Conservation (phyloP, 2,113 vertebrate species). For the Esox niger region DNA sequence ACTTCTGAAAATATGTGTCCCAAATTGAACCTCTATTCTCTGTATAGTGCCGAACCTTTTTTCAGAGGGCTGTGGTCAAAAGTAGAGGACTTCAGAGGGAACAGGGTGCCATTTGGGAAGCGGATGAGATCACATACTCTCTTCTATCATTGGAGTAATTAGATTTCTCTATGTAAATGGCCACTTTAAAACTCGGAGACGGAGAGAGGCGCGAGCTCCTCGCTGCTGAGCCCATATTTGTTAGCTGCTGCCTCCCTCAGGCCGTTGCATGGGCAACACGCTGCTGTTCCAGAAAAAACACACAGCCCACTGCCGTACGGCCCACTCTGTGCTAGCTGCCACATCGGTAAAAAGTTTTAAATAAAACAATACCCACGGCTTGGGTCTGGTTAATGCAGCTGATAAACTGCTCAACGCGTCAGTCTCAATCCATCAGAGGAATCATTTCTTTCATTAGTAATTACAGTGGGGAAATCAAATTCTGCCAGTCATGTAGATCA, state of each 20-base stretch:
- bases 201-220: slow-evolving; percentile 45
- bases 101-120: too few species aligned
- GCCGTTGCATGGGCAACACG: slow-evolving; percentile 54
- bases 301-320: slow-evolving; percentile 6
- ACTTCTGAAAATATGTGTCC: slow-evolving; percentile 34
- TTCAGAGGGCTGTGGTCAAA: too few species aligned
- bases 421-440: slow-evolving; percentile 26
- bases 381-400: slow-evolving; percentile 14
- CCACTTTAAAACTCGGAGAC: slow-evolving; percentile 63
- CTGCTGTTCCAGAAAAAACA: slow-evolving; percentile 32
- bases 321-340: background rate
- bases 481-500: slow-evolving; percentile 7
- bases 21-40: too few species aligned
- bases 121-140: slow-evolving; percentile 71
- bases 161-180: slow-evolving; percentile 81
- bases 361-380: slow-evolving; percentile 23
- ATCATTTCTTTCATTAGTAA: slow-evolving; percentile 17
- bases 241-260: slow-evolving; percentile 80
- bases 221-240: slow-evolving; percentile 51
- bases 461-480: slow-evolving; percentile 13
- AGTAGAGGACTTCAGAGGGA: too few species aligned
- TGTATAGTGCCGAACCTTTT: too few species aligned
- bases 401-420: slow-evolving; percentile 20
- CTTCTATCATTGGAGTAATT: slow-evolving; percentile 74
- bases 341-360: slow-evolving; percentile 27